Percentiles rank a stretch among this genome's conserved stretches.
Conservation (phyloP, 2,888 invertebrate species). For the Osmoderma eremita region DNA sequence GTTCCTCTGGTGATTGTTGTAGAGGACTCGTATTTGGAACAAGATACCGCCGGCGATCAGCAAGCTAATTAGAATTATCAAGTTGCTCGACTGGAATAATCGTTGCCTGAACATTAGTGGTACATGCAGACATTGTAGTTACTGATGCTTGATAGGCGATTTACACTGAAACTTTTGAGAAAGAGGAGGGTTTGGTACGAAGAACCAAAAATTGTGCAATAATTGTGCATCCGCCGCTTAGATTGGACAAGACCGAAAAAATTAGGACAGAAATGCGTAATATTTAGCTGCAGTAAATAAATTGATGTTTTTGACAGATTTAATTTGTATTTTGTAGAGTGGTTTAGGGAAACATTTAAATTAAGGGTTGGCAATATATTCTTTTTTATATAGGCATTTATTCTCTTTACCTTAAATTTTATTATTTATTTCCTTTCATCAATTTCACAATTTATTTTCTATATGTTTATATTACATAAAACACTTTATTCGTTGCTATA, state of each 20-base stretch:
- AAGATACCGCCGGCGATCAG: conserved; percentile 59
- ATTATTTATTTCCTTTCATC: no score
- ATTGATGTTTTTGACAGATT: background rate
- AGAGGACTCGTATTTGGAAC: conserved; percentile 64
- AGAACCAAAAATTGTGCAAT: background rate
- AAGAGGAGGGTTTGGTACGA: no score
- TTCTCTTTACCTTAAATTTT: no score
- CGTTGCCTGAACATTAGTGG: conserved; percentile 53
- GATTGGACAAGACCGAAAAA: background rate
- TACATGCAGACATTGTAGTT: conserved; percentile 45
- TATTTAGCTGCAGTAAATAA: conserved; percentile 1
- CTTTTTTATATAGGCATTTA: no score
- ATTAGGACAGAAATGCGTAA: background rate
- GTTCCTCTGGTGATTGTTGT: conserved; percentile 64
- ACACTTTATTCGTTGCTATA: no score
- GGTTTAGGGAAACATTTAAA: no score
- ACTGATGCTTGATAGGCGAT: background rate
- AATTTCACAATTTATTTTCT: no score
- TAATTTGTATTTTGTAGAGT: no score
- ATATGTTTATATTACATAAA: no score
- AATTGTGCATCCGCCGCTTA: background rate
- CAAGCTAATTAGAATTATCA: conserved; percentile 53
- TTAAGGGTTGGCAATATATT: no score
- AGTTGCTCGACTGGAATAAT: conserved; percentile 52
- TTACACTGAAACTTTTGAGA: no score